Base-by-base conservation (phyloP, 2,888 invertebrate species). In the Coleophora flavipennella region DNA sequence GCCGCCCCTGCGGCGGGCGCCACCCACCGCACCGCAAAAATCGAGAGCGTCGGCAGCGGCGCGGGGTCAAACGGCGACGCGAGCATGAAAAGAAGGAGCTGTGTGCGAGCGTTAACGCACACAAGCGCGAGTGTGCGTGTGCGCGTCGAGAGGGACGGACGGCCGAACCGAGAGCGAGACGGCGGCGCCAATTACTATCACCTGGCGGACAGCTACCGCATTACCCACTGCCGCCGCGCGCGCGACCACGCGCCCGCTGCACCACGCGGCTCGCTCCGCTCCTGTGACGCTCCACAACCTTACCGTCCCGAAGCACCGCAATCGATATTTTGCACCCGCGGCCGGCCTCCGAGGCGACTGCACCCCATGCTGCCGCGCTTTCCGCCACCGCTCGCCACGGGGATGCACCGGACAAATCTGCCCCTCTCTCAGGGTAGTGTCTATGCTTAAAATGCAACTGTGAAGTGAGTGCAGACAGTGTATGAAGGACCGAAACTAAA, bases 21-120 rank as follows among this genome's bases (percentile, higher is more conserved):
- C 87, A 87, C 87, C 87, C 88, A 87, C 86, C 79, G 86, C 81
- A 84, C 76, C 86, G 86, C 87, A 88, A 88, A 88, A 88, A 87
- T 86, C 85, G 85, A 84, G 85, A 85, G 78, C 83, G 78, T 73
- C 80, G 80, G 73, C 84, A 78, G 77, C 78, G 63, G 78, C 75
- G 79, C 81, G 81, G 80, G 83, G 83, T 83, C 83, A 83, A 81
- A 83, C 81, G 80, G 79, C 80, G 81, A 74, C 78, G 80, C 75
- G 73, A 78, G 80, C 81, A 80, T 81, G 79, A 79, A 81, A 81
- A 81, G 81, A 81, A 83, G 80, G 78, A 79, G 71, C 77, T 75
- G 73, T 79, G 80, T 72, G 76, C 67, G 59, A 63, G 71, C 62
- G 50, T 55, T n/a, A 67, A 71, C 78, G 65, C 75, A 78, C 79